Evolutionary conservation across 1,140 invertebrate genomes (phyloP).

Genomic region (Andrena cerasifolii): DNA sequence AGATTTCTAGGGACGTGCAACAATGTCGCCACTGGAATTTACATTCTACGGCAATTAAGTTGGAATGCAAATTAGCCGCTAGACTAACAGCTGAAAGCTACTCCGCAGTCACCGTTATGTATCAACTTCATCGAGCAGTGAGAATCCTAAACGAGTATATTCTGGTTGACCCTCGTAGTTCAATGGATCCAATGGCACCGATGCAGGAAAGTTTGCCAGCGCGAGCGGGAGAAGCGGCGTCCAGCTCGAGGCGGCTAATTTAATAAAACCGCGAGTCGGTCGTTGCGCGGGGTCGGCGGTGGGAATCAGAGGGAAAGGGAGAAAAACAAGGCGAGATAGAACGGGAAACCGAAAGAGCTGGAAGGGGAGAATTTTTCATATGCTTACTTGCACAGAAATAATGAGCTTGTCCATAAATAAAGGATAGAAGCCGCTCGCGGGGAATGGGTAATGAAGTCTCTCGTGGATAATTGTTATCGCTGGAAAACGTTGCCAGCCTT

Average conservation of each 20-base stretch:
- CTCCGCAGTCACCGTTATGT: too few species aligned
- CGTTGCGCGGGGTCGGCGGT: conserved; percentile 41
- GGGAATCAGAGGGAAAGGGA: conserved; percentile 33
- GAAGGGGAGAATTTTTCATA: conserved; percentile 78
- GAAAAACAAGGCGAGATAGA: conserved; percentile 48
- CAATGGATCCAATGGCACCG: conserved; percentile 46
- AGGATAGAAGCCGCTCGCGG: conserved; percentile 77
- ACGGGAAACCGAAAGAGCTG: conserved; percentile 35
- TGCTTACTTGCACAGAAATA: conserved; percentile 82
- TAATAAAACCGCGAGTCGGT: conserved; percentile 67
- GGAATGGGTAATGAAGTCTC: conserved; percentile 80
- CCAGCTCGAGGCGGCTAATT: conserved; percentile 59
- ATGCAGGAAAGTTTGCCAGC: conserved; percentile 29
- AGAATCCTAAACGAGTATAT: too few species aligned
- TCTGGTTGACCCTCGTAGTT: not conserved
- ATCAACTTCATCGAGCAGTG: too few species aligned
- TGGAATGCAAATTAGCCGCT: too few species aligned
- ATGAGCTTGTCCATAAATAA: conserved; percentile 82
- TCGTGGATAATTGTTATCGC: conserved; percentile 79
- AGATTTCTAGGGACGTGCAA: too few species aligned
- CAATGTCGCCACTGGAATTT: too few species aligned
- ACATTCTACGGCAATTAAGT: too few species aligned
- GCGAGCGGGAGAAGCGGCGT: conserved; percentile 22
- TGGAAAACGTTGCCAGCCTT: conserved; percentile 70
- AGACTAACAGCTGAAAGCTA: too few species aligned